Base-by-base conservation (phyloP, 2,797 vertebrate species). In the Lepilemur ruficaudatus region DNA sequence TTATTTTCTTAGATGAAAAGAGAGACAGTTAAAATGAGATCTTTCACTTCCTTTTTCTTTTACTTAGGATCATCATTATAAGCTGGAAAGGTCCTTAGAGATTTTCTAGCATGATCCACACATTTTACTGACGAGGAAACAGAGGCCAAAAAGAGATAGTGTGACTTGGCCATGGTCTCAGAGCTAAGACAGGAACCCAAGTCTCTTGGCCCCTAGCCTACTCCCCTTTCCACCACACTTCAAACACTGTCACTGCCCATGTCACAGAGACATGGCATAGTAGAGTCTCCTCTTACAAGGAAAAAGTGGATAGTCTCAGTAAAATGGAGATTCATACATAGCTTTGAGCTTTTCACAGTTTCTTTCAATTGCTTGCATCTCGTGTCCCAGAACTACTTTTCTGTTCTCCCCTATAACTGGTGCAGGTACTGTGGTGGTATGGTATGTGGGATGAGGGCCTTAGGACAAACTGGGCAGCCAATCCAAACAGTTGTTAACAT, bases 1-100 rank as follows among this genome's bases (percentile, higher is more conserved):
- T 75, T 92, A 67, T 78, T 89, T 93, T 93, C 73, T 75, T 78
- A 80, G 30, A 75, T 55, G 20, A 65, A 78, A 96, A 82, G 43
- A 50, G 30, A 80, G 15, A 76, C n/a, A 15, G 38, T 65, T 50
- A 63, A 89, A 69, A 84, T 57, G 35, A 83, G 65, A 30, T 78
- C 48, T 72, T 91, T 55, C n/a, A 46, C 89, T 93, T 96, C 57
- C 63, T 67, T 61, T 63, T 90, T 59, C 41, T 18, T 81, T 80
- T 30, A 61, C 30, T 69, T 65, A 69, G 50, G 55, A 46, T 73
- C 50, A 30, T 92, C 67, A 12, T 35, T 59, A 38, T 12, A 70
- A n/a, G 50, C 63, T 41, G 38, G 15, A 61, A 79, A 61, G 48
- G n/a, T 82, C 59, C 78, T 57, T 67, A 69, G 72, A 93, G 63